Evolutionary conservation across 2,113 vertebrate species (phyloP).

Genomic region (Tapirus terrestris): DNA sequence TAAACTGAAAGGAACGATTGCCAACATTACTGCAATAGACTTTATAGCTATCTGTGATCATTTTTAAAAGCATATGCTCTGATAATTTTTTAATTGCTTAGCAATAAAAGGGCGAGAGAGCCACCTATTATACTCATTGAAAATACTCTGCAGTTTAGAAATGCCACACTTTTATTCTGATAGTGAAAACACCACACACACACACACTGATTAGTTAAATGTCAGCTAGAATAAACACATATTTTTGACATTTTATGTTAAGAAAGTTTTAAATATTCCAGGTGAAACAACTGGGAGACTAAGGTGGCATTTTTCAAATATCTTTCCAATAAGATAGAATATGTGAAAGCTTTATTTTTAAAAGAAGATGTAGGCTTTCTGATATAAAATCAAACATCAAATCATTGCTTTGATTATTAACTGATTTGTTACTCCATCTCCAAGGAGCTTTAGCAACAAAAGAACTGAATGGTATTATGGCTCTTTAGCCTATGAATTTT

Average conservation of each 20-base stretch:
- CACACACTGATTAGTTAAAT: not conserved
- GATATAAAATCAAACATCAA: slow-evolving; percentile 1
- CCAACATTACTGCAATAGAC: not conserved
- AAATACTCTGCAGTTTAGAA: slow-evolving; percentile 31
- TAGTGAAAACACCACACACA: not conserved
- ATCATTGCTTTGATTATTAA: slow-evolving; percentile 15
- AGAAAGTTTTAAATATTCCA: not conserved
- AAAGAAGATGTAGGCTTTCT: slow-evolving; percentile 7
- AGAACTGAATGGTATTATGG: not conserved
- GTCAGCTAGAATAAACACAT: not conserved
- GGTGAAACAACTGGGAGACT: not conserved
- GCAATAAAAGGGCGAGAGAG: not conserved
- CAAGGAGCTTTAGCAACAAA: slow-evolving; percentile 28
- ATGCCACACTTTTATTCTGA: not conserved
- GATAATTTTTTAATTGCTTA: slow-evolving; percentile 25
- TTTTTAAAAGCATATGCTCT: not conserved
- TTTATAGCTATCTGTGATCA: not conserved
- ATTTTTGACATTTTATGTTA: slow-evolving; percentile 14
- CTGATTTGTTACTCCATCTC: not conserved
- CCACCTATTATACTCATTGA: not conserved
- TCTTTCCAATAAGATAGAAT: not conserved
- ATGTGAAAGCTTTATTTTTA: slow-evolving; percentile 22
- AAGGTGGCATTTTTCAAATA: slow-evolving; percentile 8
- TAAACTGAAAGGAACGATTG: not conserved
- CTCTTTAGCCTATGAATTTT: not conserved